Evolutionary conservation across 2,113 vertebrate species (phyloP), one percentile per base, ranked within the genome.

Genomic region (Solea solea): DNA sequence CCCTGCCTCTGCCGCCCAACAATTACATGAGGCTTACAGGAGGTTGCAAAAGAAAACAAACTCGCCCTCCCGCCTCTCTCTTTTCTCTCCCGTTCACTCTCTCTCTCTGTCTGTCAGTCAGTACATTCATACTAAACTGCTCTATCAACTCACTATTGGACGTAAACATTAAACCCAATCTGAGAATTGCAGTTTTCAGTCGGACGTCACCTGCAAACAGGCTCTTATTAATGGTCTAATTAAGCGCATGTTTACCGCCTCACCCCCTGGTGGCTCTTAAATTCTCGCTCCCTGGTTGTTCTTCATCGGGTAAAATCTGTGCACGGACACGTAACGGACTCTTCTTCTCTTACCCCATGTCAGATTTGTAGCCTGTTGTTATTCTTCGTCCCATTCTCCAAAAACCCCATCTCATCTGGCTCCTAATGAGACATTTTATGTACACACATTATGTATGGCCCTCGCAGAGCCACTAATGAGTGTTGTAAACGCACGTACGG

Each of bases 11-110:
- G 62, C 62, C 54, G 28, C 80, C 84, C 74, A 70, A 74, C 89
- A 92, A 89, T 93, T 91, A 90, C 80, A 81, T 21, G 1, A 81
- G 63, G 78, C 80, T 86, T 88, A 88, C 80, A 83, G 72, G 48
- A 73, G 53, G 75, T 51, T 75, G 65, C 71, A 74, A 70, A 74
- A 69, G 74, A 81, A 82, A 83, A 56, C 54, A 86, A 86, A 83
- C 68, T 57, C 16, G 51, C 42, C 42, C 42, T 11, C 42, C 8
- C 42, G 4, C 5, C 53, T 34, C 27, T 54, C 52, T 27, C 27
- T 66, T 1, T 21, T 21, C 21, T 21, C 21, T 21, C 21, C 21
- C 21, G 21, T 21, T 21, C 21, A 21, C 53, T 39, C 28, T 51
- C 10, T 54, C 50, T 60, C 21, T 53, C 28, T 49, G 2, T 53